phyloP scores from a whole-genome alignment of 2,113 vertebrate species.

The Sturnira hondurensis region DNA sequence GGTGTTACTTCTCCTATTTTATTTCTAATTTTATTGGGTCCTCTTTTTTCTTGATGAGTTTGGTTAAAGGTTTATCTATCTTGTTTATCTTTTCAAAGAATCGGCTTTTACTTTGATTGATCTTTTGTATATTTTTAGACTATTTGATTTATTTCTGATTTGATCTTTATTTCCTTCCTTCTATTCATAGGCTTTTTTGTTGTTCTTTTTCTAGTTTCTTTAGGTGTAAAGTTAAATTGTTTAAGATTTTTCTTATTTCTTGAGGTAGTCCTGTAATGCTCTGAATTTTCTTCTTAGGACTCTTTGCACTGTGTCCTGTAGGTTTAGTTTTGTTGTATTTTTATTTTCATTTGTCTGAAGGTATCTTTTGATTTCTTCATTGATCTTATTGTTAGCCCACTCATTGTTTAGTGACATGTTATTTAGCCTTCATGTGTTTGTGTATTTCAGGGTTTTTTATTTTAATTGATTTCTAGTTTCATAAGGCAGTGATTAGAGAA shows the following conservation, averaged over 20 bases:
- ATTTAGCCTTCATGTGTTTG: not conserved
- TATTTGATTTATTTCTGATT: not conserved
- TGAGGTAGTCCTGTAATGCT: not conserved
- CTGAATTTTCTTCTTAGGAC: not conserved
- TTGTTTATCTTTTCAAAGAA: not conserved
- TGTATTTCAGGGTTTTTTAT: not conserved
- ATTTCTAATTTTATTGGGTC: not conserved
- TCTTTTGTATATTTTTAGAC: not conserved
- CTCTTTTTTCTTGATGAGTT: not conserved
- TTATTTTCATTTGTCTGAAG: not conserved
- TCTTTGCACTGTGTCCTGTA: not conserved
- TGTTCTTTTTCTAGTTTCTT: not conserved
- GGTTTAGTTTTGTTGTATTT: not conserved
- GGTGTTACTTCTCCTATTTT: not conserved
- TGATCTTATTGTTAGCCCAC: not conserved
- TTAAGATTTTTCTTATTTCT: not conserved
- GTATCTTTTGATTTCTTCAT: not conserved
- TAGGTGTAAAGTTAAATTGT: not conserved
- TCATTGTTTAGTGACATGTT: not conserved
- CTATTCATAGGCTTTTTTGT: not conserved
- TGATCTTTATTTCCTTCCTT: not conserved
- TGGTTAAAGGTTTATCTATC: not conserved
- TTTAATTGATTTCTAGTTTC: not conserved
- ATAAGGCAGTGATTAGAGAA: not conserved
- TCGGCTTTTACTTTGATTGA: not conserved